phyloP scores from a whole-genome alignment of 2,888 invertebrate genomes.

The Oscheius onirici region DNA sequence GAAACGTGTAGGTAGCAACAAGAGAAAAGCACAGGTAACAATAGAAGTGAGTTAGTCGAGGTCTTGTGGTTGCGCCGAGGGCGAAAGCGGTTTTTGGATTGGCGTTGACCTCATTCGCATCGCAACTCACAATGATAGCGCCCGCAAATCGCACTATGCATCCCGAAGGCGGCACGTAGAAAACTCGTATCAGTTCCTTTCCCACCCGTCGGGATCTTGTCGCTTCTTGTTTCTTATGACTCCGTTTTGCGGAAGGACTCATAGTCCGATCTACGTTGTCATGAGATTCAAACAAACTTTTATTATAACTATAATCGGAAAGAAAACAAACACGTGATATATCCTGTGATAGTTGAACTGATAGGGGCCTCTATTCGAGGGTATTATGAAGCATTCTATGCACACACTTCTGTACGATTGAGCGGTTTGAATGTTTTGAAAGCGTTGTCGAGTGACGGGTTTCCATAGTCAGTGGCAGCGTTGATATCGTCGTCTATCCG shows the following conservation, averaged over 20 bases:
- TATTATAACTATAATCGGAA: not conserved
- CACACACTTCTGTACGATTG: slow-evolving; percentile 17
- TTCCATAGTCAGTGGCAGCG: not conserved
- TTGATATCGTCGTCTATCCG: not conserved
- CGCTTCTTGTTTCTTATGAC: not conserved
- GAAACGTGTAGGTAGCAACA: not conserved
- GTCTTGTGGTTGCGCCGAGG: slow-evolving; percentile 17
- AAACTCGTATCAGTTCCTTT: slow-evolving; percentile 8
- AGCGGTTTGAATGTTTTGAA: not conserved
- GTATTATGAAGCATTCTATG: not conserved
- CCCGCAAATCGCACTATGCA: slow-evolving; percentile 23
- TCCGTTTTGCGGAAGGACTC: not conserved
- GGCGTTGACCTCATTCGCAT: slow-evolving; percentile 22
- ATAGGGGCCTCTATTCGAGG: too few species aligned
- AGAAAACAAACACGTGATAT: not conserved
- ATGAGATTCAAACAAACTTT: too few species aligned
- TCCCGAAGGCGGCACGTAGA: slow-evolving; percentile 1
- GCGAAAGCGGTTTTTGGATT: slow-evolving; percentile 20
- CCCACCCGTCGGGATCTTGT: not conserved
- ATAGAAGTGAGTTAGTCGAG: slow-evolving; percentile 5
- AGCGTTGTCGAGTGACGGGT: not conserved
- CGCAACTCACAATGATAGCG: slow-evolving; percentile 28
- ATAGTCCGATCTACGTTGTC: not conserved
- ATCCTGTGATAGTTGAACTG: not conserved
- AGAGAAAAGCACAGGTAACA: not conserved